Percentiles rank a stretch among this genome's conserved stretches.
Evolutionary conservation across 2,888 invertebrate species (phyloP).

Genomic region (Periphyllus acericola): DNA sequence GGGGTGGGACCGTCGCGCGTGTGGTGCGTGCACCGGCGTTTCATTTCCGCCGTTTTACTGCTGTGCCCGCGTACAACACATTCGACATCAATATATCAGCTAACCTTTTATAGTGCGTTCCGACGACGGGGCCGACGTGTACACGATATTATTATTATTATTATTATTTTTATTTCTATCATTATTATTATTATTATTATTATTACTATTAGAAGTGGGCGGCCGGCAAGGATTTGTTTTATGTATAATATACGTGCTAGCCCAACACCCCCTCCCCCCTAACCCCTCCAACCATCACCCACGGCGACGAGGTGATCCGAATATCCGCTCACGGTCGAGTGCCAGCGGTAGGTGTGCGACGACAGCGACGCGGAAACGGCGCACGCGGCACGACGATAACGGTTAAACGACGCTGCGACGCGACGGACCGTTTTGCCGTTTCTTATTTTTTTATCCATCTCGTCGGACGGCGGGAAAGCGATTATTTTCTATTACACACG

Average conservation of each 20-base stretch:
- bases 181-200: neutral
- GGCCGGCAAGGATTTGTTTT: neutral
- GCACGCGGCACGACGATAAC: too few species aligned
- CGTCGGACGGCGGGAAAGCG: too few species aligned
- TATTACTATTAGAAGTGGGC: neutral
- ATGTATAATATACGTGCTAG: neutral
- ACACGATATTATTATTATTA: neutral
- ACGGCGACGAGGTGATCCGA: neutral
- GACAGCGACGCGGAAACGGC: neutral
- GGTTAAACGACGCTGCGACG: too few species aligned
- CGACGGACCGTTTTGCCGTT: too few species aligned
- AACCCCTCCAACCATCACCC: neutral
- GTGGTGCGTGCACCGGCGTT: neutral
- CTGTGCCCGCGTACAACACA: neutral
- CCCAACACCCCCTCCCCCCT: neutral
- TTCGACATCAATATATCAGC: conserved; percentile 8
- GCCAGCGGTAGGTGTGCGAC: neutral
- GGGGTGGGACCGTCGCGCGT: neutral
- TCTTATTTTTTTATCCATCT: too few species aligned
- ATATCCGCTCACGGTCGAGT: neutral
- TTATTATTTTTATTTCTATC: neutral
- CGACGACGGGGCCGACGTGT: neutral
- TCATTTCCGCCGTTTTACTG: conserved; percentile 7
- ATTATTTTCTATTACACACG: too few species aligned
- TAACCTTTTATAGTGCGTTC: neutral